These are phyloP conservation scores for Leptodactylus fuscus DNA, from an alignment of 2,113 vertebrate species.

Conservation along the genomic window DNA sequence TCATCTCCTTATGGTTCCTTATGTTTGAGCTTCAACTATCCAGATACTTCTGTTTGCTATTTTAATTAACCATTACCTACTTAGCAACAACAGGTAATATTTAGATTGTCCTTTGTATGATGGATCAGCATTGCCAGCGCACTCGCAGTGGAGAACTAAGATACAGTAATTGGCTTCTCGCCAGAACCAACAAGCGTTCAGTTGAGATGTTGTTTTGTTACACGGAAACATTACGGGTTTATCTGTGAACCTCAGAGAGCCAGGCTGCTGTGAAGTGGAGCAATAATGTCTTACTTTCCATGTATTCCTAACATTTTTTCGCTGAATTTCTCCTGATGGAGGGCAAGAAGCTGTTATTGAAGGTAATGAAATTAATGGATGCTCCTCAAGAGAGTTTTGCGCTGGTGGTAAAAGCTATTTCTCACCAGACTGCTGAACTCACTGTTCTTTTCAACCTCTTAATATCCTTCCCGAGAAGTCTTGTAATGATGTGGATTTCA, in stretches of 20 bases:
- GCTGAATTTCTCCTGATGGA: background rate
- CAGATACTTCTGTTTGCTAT: background rate
- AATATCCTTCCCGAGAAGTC: background rate
- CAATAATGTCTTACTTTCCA: constrained; percentile 25
- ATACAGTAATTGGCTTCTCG: background rate
- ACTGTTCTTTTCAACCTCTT: constrained; percentile 10
- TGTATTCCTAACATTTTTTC: background rate
- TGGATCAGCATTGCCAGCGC: background rate
- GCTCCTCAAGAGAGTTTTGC: constrained; percentile 7
- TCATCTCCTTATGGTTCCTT: no score
- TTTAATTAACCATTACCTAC: background rate
- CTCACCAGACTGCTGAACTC: constrained; percentile 9
- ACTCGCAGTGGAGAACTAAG: background rate
- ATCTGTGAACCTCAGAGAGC: background rate
- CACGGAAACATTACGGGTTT: background rate
- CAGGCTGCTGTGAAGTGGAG: background rate
- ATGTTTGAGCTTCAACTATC: background rate
- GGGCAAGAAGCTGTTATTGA: background rate
- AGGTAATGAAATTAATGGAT: constrained; percentile 26
- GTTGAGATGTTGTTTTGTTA: background rate
- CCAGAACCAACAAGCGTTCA: background rate
- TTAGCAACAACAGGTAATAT: background rate
- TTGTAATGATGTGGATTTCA: background rate
- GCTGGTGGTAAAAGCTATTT: constrained; percentile 33
- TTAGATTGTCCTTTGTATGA: background rate